Base-by-base conservation (phyloP, 64 coral and sea anemone genomes). In the Actinia tenebrosa region DNA sequence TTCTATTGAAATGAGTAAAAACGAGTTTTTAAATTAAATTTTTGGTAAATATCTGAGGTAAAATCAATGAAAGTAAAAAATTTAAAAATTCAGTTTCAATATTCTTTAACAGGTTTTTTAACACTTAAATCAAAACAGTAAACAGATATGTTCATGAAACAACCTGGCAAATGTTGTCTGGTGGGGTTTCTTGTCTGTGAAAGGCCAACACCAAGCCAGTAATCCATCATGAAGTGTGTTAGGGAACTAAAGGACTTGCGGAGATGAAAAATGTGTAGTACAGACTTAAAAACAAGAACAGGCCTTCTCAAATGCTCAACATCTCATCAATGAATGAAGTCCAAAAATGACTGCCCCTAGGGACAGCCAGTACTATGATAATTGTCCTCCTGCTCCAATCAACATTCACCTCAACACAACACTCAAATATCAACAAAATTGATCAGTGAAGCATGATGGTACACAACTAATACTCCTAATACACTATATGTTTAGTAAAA, bases 361-460 rank as follows among this genome's bases (percentile, higher is more conserved):
- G 50, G 79, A 81, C 44, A 50, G 45, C 45, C 45, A 18, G 50
- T 22, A 0, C 18, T 81, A 22, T 45, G 17, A 50, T 81, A 50
- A 53, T 53, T 53, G 50, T 81, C 45, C 6, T n/a, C 8, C 14
- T 53, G 16, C n/a, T 53, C 79, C 79, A 81, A 81, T 81, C 44
- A 81, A 81, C 45, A 20, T 53, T 8, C 43, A 81, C 45, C 11
- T 81, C 42, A 81, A 81, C 79, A 81, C 44, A 81, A 50, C 43
- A 81, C 50, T 50, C 18, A 20, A 23, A 53, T 2, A 16, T 50
- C 50, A 45, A 81, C 50, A 81, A 81, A 45, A 50, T 45, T 81
- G 44, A 81, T 81, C 79, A 81, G 9, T 81, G 79, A 81, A 53
- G 79, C 79, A 81, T 81, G 43, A 81, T 81, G 79, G 79, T 22